Evolutionary conservation across 2,797 vertebrate species (phyloP), one percentile per base, ranked within the genome.

Genomic region (Tadarida brasiliensis): DNA sequence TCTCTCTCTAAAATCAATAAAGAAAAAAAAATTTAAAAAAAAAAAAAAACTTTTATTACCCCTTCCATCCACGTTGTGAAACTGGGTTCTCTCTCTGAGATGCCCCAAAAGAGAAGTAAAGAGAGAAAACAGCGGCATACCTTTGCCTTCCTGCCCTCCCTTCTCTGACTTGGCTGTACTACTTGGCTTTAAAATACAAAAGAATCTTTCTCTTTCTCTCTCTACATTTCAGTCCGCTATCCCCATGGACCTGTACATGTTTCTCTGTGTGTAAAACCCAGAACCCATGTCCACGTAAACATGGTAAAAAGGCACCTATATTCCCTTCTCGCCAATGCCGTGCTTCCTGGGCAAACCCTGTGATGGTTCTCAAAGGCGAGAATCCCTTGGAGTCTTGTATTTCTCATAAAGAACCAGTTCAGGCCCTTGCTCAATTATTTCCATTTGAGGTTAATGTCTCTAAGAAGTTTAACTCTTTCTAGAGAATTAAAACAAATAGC

Each of bases 371-470:
- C 76, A 68, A 86, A 76, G 71, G 20, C n/a, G 63, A 11, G 39
- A 88, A 49, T 78, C 24, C 93, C 85, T 74, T 20, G 8, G 96
- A 59, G 71, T 49, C 77, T 96, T 68, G 3, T 76, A 96, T 96
- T 94, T 94, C 90, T 86, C 87, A 76, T 51, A 96, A 97, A 96
- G 84, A 93, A 57, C 49, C 90, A 94, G 26, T 59, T 71, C 74
- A 90, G 84, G 73, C 74, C 33, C 80, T 94, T n/a, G 70, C 78
- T 88, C 92, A 95, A 90, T 74, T 90, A 83, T 90, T 96, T 89
- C 94, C 89, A 85, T 57, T 87, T 33, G 61, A 67, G 61, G 59
- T 63, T 59, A 80, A 82, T 11, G 22, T n/a, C 68, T 71, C 1
- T 20, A 82, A 87, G 44, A 95, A 91, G 33, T 71, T 94, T 90